Conservation (phyloP, 2,888 invertebrate genomes). For the Ormyrus nitidulus region DNA sequence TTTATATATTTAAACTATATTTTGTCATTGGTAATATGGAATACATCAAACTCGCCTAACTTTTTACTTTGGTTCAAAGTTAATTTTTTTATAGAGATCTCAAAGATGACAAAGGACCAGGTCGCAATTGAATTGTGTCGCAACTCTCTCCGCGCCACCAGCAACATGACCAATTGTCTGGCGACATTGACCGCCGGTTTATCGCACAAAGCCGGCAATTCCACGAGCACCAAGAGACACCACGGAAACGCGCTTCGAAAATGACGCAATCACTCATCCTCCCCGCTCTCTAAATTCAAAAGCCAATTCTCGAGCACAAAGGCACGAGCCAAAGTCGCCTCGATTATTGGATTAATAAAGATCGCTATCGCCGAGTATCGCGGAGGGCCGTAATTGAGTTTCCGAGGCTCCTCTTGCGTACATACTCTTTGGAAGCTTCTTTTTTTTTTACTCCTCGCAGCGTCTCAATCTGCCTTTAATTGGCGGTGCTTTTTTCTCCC, state of each 20-base stretch:
- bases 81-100: no score
- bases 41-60: no score
- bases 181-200: constrained; percentile 14
- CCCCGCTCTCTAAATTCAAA: not conserved
- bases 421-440: not conserved
- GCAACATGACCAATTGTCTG: not conserved
- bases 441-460: no score
- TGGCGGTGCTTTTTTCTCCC: no score
- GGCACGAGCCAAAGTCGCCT: constrained; percentile 6
- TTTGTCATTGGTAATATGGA: no score
- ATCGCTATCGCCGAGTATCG: constrained; percentile 28
- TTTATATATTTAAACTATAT: no score
- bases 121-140: no score
- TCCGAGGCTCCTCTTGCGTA: constrained; percentile 5
- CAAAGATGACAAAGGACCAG: no score
- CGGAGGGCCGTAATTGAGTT: constrained; percentile 32
- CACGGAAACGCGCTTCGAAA: constrained; percentile 20
- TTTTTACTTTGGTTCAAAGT: no score
- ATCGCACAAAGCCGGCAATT: not conserved
- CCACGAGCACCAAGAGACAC: not conserved
- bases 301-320: not conserved
- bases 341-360: constrained; percentile 50
- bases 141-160: not conserved
- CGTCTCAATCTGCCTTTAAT: no score
- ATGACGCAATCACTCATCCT: constrained; percentile 38